A percentile compares a stretch with the other conserved stretches of the same genome.
Evolutionary conservation across 2,797 vertebrate species (phyloP).

Genomic region (Argyrosomus regius): DNA sequence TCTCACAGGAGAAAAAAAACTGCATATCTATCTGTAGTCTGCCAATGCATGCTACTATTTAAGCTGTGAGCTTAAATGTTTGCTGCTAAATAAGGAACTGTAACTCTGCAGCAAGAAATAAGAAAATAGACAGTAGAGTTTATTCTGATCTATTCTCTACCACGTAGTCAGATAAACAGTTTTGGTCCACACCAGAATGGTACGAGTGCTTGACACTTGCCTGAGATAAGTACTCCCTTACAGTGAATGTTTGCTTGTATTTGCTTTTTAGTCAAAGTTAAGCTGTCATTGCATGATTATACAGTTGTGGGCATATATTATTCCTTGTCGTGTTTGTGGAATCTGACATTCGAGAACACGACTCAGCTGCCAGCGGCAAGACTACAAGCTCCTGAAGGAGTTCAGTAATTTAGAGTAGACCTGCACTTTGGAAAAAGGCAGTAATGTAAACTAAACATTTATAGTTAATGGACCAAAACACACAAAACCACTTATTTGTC

Average conservation of each 20-base stretch:
- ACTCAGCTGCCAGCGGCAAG: not conserved
- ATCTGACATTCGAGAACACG: slow-evolving; percentile 9
- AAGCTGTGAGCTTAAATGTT: not conserved
- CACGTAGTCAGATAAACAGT: not conserved
- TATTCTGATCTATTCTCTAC: not conserved
- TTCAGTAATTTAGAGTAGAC: not conserved
- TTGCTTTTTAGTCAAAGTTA: slow-evolving; percentile 6
- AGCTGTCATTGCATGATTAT: slow-evolving; percentile 16
- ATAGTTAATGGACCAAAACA: slow-evolving; percentile 27
- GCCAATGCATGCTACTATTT: slow-evolving; percentile 36
- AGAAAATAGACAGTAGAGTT: not conserved
- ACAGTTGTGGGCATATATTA: not conserved
- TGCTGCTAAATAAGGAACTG: slow-evolving; percentile 8
- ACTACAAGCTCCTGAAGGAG: not conserved
- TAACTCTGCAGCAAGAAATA: slow-evolving; percentile 19
- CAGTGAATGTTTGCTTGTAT: not conserved
- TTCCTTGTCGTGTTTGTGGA: slow-evolving; percentile 1
- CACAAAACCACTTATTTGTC: not conserved
- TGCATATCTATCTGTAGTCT: slow-evolving; percentile 1
- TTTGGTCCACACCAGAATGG: not conserved
- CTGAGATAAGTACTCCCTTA: not conserved
- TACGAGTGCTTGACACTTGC: not conserved
- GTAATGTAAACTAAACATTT: not conserved
- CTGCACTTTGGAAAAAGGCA: slow-evolving; percentile 10
- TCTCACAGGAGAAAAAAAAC: slow-evolving; percentile 33